A percentile compares a stretch with the other conserved stretches of the same genome.
Conservation (phyloP, 2,888 invertebrate genomes). For the Tridacna crocea region DNA sequence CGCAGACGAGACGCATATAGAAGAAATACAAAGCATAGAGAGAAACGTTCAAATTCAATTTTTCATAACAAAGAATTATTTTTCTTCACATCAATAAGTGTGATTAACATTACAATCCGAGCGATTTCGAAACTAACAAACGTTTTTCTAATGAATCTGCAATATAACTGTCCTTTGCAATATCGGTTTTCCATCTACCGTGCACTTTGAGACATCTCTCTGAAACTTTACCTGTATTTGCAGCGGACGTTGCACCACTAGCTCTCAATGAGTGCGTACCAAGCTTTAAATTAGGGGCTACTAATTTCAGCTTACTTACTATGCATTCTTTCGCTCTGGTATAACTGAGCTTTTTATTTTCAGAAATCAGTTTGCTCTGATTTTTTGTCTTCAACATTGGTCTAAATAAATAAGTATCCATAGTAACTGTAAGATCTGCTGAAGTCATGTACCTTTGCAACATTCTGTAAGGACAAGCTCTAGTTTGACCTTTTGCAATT, state of each 20-base stretch:
- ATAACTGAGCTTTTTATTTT: conserved; percentile 34
- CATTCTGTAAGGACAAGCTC: conserved; percentile 35
- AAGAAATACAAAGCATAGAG: not conserved
- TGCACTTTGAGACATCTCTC: conserved; percentile 38
- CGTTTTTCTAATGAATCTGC: conserved; percentile 26
- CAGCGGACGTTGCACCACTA: conserved; percentile 31
- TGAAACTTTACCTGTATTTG: conserved; percentile 14
- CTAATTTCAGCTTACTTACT: conserved; percentile 22
- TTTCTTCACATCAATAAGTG: too few species aligned
- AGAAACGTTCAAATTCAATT: not conserved
- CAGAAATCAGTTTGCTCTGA: conserved; percentile 3
- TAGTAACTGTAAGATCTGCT: not conserved
- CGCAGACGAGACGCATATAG: not conserved
- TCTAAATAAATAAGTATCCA: conserved; percentile 26
- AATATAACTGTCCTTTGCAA: conserved; percentile 34
- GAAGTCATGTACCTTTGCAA: conserved; percentile 24
- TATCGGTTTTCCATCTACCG: conserved; percentile 42
- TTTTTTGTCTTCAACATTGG: conserved; percentile 23
- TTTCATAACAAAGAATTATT: too few species aligned
- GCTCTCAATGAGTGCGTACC: conserved; percentile 37
- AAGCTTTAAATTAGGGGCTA: conserved; percentile 38
- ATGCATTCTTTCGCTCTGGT: conserved; percentile 36
- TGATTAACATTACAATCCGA: conserved; percentile 19
- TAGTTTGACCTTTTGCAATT: conserved; percentile 31
- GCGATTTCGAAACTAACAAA: conserved; percentile 26